Evolutionary conservation across 2,113 vertebrate genomes (phyloP).

Genomic region (Sporophila hypoxantha): DNA sequence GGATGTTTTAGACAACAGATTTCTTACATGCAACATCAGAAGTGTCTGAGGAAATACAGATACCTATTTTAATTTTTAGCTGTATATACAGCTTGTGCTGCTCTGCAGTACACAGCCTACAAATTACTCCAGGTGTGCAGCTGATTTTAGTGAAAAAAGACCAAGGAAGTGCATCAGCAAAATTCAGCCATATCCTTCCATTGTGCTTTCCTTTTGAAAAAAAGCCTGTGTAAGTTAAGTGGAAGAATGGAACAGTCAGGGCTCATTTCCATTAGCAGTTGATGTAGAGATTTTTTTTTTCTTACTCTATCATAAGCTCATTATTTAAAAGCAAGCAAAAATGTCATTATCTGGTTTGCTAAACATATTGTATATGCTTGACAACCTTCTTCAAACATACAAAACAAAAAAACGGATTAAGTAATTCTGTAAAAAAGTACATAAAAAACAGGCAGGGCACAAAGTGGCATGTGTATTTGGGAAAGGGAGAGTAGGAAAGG

Average conservation of each 20-base stretch:
- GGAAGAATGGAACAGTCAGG: neutral
- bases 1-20: neutral
- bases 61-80: neutral
- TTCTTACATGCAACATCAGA: neutral
- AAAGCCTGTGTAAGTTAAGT: neutral
- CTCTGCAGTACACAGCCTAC: neutral
- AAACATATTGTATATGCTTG: neutral
- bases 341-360: neutral
- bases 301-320: neutral
- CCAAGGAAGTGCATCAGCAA: neutral
- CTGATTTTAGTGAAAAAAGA: neutral
- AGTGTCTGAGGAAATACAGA: neutral
- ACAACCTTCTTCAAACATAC: neutral
- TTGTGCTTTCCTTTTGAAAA: neutral
- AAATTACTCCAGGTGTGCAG: neutral
- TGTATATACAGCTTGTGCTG: neutral
- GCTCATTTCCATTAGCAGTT: neutral
- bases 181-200: neutral
- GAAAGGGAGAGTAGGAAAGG: neutral
- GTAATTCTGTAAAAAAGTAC: neutral
- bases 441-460: neutral
- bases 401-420: accelerated
- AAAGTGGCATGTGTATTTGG: neutral
- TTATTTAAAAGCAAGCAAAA: neutral
- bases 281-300: neutral